Evolutionary conservation across 1,140 invertebrate genomes (phyloP).

Genomic region (Parapsyche elsis): DNA sequence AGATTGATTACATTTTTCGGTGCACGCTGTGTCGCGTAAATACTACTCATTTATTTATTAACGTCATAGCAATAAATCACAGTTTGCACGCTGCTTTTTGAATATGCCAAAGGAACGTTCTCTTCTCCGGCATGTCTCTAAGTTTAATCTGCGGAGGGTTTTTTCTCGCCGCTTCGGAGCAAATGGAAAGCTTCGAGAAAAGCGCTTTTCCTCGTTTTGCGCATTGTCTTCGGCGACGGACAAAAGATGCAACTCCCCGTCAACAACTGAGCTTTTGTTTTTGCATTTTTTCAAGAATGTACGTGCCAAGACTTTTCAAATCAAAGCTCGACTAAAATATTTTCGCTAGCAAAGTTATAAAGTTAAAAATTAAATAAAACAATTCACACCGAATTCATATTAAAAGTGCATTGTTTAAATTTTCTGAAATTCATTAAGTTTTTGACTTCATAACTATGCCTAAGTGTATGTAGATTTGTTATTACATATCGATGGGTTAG

Average conservation of each 20-base stretch:
- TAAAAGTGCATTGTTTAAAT: no score
- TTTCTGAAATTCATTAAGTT: no score
- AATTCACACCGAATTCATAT: no score
- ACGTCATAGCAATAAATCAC: no score
- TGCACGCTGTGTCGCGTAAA: not conserved
- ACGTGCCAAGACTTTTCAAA: slow-evolving; percentile 20
- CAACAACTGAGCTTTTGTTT: slow-evolving; percentile 8
- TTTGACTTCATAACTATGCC: no score
- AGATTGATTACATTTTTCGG: not conserved
- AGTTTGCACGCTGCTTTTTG: not conserved
- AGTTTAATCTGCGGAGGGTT: slow-evolving; percentile 6
- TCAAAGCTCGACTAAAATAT: no score
- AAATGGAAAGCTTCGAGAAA: slow-evolving; percentile 16
- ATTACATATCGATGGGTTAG: no score
- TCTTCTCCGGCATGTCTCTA: not conserved
- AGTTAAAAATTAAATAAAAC: no score
- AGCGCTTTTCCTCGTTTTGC: slow-evolving; percentile 5
- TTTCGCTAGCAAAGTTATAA: no score
- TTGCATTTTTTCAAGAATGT: slow-evolving; percentile 18
- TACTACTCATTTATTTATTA: not conserved
- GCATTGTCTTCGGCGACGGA: not conserved
- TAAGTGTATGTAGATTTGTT: no score
- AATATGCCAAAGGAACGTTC: not conserved
- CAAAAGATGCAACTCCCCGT: not conserved
- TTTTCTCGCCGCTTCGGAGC: not conserved